Conservation (phyloP, 1,140 invertebrate genomes). For the Stegodyphus dumicola region DNA sequence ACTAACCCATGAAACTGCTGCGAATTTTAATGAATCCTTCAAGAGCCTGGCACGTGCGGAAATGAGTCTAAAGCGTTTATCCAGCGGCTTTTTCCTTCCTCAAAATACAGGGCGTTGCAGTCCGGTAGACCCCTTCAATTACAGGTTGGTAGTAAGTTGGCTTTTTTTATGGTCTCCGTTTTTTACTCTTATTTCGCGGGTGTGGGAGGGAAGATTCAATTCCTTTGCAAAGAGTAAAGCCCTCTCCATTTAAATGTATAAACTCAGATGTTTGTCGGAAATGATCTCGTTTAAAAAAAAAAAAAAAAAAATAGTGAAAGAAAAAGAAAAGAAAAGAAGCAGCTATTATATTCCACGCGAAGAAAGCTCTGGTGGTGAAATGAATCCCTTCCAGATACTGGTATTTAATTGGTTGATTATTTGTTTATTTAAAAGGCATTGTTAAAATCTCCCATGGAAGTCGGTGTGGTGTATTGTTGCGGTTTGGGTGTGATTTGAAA, state of each 20-base stretch:
- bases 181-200: not conserved
- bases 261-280: not conserved
- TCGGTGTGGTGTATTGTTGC: not conserved
- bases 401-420: not conserved
- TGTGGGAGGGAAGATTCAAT: not conserved
- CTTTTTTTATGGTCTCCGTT: not conserved
- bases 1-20: too few species aligned
- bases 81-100: too few species aligned
- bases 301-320: not conserved
- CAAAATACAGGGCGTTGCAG: too few species aligned
- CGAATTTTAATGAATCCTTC: too few species aligned
- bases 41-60: too few species aligned
- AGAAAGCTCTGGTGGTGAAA: not conserved
- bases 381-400: not conserved
- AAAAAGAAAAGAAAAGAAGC: too few species aligned
- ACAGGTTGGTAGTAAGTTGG: not conserved
- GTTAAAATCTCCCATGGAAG: not conserved
- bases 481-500: not conserved
- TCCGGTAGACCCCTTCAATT: not conserved
- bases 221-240: not conserved
- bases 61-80: too few species aligned
- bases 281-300: not conserved
- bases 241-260: not conserved
- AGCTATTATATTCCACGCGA: too few species aligned
- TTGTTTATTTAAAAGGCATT: not conserved